Percentiles rank a stretch among this genome's conserved stretches.
These are phyloP conservation scores for Crotalus viridis DNA, from an alignment of 2,113 vertebrate genomes.

Conservation along the genomic window DNA sequence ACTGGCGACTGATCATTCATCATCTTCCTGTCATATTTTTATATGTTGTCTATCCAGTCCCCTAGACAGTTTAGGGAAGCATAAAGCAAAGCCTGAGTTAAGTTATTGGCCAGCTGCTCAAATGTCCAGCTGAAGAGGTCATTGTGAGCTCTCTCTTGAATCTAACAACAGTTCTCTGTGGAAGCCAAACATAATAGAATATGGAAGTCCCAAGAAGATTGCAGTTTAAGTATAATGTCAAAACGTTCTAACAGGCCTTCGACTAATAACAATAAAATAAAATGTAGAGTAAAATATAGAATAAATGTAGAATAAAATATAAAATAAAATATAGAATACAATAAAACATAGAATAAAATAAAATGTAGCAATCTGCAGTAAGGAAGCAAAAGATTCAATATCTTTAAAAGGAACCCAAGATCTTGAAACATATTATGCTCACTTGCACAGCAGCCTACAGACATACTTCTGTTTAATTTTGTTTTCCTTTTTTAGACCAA, in stretches of 20 bases:
- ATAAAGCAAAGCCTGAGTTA: slow-evolving; percentile 78
- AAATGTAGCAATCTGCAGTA: background rate
- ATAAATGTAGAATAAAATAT: background rate
- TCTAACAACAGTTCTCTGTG: slow-evolving; percentile 70
- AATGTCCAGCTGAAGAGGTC: slow-evolving; percentile 82
- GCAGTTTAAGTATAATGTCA: slow-evolving; percentile 68
- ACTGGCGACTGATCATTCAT: slow-evolving; percentile 84
- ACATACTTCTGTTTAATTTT: background rate
- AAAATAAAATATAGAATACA: background rate
- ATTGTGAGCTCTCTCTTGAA: slow-evolving; percentile 75
- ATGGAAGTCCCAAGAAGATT: slow-evolving; percentile 73
- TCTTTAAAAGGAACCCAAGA: background rate
- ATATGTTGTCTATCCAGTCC: slow-evolving; percentile 78
- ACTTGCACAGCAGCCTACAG: background rate
- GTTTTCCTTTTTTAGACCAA: background rate
- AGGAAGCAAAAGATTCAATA: background rate
- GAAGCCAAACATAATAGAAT: slow-evolving; percentile 81
- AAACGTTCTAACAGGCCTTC: slow-evolving; percentile 77
- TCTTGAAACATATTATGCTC: accelerated
- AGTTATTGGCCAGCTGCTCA: slow-evolving; percentile 89
- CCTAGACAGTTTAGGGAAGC: slow-evolving; percentile 68
- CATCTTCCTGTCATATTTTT: slow-evolving; percentile 84
- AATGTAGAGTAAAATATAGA: background rate
- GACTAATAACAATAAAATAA: slow-evolving; percentile 27
- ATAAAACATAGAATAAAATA: slow-evolving; percentile 5